phyloP scores from a whole-genome alignment of 2,113 vertebrate genomes.

The Stegastes partitus region DNA sequence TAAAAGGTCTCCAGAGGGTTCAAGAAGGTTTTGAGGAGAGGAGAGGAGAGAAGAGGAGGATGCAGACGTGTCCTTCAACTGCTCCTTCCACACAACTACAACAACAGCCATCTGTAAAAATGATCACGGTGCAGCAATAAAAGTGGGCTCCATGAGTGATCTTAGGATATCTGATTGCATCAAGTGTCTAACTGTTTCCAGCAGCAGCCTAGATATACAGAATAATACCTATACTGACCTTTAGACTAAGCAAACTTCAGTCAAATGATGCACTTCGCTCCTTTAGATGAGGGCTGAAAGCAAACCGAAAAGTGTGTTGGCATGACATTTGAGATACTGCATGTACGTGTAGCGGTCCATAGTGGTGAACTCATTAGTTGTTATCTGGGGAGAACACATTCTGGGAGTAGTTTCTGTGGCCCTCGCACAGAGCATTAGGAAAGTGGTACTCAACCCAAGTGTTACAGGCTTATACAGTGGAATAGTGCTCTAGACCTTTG shows the following conservation, averaged over 20 bases:
- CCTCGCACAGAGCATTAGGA: conserved; percentile 63
- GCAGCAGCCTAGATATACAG: conserved; percentile 10
- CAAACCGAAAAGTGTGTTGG: conserved; percentile 22
- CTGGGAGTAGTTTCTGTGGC: conserved; percentile 73
- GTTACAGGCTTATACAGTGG: conserved; percentile 70
- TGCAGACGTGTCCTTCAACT: conserved; percentile 58
- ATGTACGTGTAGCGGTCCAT: conserved; percentile 50
- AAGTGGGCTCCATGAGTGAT: conserved; percentile 55
- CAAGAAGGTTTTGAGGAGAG: neutral
- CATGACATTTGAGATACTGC: conserved; percentile 59
- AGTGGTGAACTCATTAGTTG: conserved; percentile 65
- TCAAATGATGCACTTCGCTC: neutral
- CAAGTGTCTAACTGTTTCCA: conserved; percentile 53
- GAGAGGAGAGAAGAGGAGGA: neutral
- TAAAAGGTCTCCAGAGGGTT: neutral
- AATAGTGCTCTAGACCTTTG: conserved; percentile 61
- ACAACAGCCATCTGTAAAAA: conserved; percentile 75
- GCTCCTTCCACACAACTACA: conserved; percentile 51
- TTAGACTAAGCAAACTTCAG: neutral
- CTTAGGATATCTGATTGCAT: conserved; percentile 65
- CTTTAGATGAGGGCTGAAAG: neutral
- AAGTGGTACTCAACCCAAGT: conserved; percentile 72
- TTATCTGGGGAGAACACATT: conserved; percentile 66
- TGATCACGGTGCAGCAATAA: conserved; percentile 51
- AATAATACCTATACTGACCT: neutral